phyloP scores from a whole-genome alignment of 2,113 vertebrate genomes.

The Pagrus major region DNA sequence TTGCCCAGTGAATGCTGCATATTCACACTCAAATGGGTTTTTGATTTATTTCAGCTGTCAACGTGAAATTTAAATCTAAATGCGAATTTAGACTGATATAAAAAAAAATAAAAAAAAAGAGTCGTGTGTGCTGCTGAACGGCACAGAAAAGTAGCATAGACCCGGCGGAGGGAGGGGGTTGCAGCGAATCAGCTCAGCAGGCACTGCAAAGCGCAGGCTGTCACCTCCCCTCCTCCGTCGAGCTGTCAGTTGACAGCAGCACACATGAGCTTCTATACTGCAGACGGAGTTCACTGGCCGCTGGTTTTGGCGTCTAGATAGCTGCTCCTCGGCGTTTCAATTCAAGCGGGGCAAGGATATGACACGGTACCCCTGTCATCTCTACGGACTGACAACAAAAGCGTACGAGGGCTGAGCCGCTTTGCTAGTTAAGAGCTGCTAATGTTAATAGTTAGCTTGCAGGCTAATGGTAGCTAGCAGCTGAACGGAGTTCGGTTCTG shows the following conservation, averaged over 20 bases:
- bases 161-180: conserved; percentile 38
- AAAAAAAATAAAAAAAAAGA: conserved; percentile 1
- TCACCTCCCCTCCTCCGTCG: conserved; percentile 74
- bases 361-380: conserved; percentile 47
- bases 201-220: conserved; percentile 61
- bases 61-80: not conserved
- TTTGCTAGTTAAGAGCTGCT: conserved; percentile 34
- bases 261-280: conserved; percentile 64
- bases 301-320: not conserved
- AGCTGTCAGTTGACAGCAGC: conserved; percentile 79
- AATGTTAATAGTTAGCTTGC: conserved; percentile 46
- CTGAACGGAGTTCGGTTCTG: conserved; percentile 40
- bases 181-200: conserved; percentile 71
- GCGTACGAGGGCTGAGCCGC: conserved; percentile 47
- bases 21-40: not conserved
- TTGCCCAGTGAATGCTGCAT: not conserved
- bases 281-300: conserved; percentile 41
- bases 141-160: conserved; percentile 15
- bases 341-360: conserved; percentile 35
- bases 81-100: not conserved
- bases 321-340: conserved; percentile 29
- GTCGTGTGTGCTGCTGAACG: not conserved
- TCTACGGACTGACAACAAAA: conserved; percentile 43
- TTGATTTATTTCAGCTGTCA: not conserved
- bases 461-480: conserved; percentile 57